Conservation (phyloP, 37 sponge, comb jelly and placozoan species). For the Theonella swinhoei region DNA sequence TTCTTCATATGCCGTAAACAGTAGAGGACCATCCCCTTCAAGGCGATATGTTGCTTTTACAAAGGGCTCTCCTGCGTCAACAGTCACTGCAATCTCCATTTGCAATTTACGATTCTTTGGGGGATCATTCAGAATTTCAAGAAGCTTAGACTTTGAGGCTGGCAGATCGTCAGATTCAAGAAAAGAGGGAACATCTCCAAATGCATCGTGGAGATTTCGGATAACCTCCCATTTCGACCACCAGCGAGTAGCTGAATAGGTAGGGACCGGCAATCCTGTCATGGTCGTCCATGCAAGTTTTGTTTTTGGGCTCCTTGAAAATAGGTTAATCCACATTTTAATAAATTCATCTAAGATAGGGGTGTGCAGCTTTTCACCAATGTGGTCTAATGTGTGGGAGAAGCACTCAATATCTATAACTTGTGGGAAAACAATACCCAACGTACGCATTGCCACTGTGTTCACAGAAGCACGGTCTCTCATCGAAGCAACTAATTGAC, state of each 20-base stretch:
- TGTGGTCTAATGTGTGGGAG: background rate
- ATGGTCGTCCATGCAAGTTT: background rate
- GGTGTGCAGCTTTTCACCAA: constrained; percentile 13
- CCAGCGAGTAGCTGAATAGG: constrained; percentile 16
- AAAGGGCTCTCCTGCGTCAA: constrained; percentile 39
- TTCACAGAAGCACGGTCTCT: constrained; percentile 10
- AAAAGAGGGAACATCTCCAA: constrained; percentile 9
- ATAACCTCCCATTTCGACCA: constrained; percentile 28
- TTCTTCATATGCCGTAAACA: constrained; percentile 1
- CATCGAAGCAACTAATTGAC: background rate
- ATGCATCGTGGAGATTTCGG: constrained; percentile 10
- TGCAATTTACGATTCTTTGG: background rate
- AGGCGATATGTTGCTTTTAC: constrained; percentile 38
- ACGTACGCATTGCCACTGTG: background rate
- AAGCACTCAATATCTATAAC: no score
- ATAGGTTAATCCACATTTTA: background rate
- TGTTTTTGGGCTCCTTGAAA: constrained; percentile 13
- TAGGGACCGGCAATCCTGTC: constrained; percentile 10
- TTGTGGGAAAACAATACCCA: no score
- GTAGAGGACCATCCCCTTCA: constrained; percentile 52
- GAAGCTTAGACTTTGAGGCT: constrained; percentile 1
- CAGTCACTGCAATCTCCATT: constrained; percentile 14
- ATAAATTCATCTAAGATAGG: constrained; percentile 20
- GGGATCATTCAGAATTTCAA: constrained; percentile 10
- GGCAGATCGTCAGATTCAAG: constrained; percentile 6